phyloP scores from a whole-genome alignment of 2,888 invertebrate species.

The Ctenicera cuprea region DNA sequence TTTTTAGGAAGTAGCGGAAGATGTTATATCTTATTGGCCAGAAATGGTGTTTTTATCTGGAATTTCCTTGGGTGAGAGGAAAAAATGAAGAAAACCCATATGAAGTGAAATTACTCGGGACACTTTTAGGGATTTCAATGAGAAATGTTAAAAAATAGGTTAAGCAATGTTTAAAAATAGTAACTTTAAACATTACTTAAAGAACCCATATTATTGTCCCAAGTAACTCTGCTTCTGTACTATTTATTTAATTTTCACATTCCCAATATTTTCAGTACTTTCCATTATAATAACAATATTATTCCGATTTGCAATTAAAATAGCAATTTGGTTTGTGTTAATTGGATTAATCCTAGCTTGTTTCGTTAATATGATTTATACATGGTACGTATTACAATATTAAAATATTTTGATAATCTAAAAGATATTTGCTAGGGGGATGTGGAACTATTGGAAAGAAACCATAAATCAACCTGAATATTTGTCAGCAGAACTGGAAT shows the following conservation, averaged over 20 bases:
- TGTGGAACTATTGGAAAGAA: conserved; percentile 68
- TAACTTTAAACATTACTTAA: neutral
- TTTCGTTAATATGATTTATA: conserved; percentile 74
- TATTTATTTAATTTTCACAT: conserved; percentile 50
- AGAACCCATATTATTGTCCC: too few relatives aligned
- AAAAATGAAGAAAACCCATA: too few relatives aligned
- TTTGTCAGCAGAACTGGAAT: conserved; percentile 20
- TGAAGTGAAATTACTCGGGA: too few relatives aligned
- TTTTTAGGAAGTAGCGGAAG: conserved; percentile 77
- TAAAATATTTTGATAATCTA: neutral
- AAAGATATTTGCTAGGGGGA: conserved; percentile 65
- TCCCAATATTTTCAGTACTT: conserved; percentile 72
- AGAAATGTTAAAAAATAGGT: too few relatives aligned
- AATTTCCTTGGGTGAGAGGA: conserved; percentile 75
- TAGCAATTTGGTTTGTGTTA: conserved; percentile 79
- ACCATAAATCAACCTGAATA: conserved; percentile 11
- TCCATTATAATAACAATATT: conserved; percentile 75
- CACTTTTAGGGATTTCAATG: too few relatives aligned
- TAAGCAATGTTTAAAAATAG: too few relatives aligned
- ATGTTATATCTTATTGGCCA: conserved; percentile 76
- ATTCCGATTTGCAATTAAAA: conserved; percentile 76
- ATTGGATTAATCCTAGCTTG: conserved; percentile 74
- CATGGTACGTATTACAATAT: conserved; percentile 74
- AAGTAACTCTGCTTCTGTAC: too few relatives aligned
- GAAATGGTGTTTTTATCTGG: conserved; percentile 77